A percentile compares a stretch with the other conserved stretches of the same genome.
These are phyloP conservation scores for Sturnira hondurensis DNA, from an alignment of 2,113 vertebrate genomes.

Conservation along the genomic window DNA sequence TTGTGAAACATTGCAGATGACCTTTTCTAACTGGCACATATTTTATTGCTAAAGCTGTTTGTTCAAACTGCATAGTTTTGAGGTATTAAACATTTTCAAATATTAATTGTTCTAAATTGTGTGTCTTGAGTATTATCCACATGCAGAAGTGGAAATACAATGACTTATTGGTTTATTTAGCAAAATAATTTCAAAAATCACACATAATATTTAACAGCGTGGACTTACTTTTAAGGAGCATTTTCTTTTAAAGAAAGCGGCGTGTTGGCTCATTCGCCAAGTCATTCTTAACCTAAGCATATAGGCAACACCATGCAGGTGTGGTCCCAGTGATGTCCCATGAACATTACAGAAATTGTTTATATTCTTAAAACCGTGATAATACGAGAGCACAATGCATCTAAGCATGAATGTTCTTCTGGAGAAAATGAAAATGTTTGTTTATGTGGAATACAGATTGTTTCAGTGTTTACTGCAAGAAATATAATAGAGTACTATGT, in stretches of 20 bases:
- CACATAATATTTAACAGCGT: background rate
- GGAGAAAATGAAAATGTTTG: background rate
- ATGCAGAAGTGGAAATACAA: background rate
- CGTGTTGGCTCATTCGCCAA: background rate
- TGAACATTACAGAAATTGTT: background rate
- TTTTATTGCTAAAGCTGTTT: constrained; percentile 67
- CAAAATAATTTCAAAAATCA: background rate
- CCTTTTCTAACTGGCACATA: constrained; percentile 62
- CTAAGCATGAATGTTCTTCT: background rate
- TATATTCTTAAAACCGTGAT: background rate
- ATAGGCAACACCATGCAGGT: background rate
- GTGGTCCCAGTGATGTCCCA: background rate
- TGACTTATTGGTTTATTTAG: background rate
- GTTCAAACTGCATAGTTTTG: constrained; percentile 66
- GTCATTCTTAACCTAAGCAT: background rate
- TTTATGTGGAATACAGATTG: background rate
- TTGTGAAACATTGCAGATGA: constrained; percentile 70
- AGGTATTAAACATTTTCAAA: constrained; percentile 55
- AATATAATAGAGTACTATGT: background rate
- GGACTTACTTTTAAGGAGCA: background rate
- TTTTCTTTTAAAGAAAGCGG: background rate
- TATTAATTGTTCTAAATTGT: background rate
- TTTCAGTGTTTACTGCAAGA: background rate
- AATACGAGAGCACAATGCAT: background rate
- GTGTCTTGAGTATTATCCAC: background rate